Percentiles rank a stretch among this genome's conserved stretches.
Evolutionary conservation across 1,140 invertebrate species (phyloP).

Genomic region (Cyrtorhinus lividipennis): DNA sequence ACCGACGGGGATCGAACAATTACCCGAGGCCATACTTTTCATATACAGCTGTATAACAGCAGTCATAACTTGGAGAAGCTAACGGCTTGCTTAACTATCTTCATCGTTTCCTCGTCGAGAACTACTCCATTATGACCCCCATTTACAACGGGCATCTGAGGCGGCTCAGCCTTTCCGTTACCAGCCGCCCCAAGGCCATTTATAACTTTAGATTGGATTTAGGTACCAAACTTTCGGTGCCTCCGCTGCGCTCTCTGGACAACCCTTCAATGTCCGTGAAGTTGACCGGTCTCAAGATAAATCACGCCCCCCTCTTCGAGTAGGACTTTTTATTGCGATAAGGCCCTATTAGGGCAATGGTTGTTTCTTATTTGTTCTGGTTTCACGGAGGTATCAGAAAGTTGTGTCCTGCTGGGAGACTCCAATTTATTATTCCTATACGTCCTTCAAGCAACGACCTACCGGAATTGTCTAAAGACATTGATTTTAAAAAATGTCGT

Average conservation of each 20-base stretch:
- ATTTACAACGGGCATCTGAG: not conserved
- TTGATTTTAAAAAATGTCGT: no score
- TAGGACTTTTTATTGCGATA: not conserved
- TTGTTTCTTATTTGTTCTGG: not conserved
- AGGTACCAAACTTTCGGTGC: not conserved
- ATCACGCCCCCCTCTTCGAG: not conserved
- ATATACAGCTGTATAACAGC: no score
- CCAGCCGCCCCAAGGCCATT: not conserved
- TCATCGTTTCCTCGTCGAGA: not conserved
- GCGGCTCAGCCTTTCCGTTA: not conserved
- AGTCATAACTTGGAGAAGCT: not conserved
- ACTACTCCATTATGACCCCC: not conserved
- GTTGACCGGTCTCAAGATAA: not conserved
- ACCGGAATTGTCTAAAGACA: no score
- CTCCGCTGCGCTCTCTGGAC: not conserved
- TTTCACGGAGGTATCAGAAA: no score
- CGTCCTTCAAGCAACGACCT: no score
- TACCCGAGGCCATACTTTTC: no score
- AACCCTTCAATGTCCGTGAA: not conserved
- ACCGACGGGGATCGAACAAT: no score
- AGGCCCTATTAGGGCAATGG: not conserved
- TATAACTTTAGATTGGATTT: not conserved
- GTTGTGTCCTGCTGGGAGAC: no score
- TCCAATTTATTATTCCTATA: no score
- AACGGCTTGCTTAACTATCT: not conserved